Percentiles rank a stretch among this genome's conserved stretches.
Conservation (phyloP, 1,140 invertebrate species). For the Listronotus bonariensis region DNA sequence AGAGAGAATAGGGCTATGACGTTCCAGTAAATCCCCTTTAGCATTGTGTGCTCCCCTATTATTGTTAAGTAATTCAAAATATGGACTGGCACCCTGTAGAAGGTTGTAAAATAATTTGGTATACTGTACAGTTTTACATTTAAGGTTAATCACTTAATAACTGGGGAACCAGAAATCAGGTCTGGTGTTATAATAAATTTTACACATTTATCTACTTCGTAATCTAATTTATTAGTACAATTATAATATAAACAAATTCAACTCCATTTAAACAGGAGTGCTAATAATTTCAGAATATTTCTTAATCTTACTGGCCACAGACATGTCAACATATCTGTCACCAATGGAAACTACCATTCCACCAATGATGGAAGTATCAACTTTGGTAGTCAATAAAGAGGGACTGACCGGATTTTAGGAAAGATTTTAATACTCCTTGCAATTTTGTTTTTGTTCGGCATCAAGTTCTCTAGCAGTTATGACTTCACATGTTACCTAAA, state of each 20-base stretch:
- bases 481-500: slow-evolving; percentile 79
- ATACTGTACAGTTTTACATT: too few species aligned
- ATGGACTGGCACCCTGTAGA: too few species aligned
- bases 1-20: too few species aligned
- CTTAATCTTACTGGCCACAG: slow-evolving; percentile 94
- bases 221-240: slow-evolving; percentile 20
- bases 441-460: slow-evolving; percentile 75
- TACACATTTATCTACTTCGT: neutral
- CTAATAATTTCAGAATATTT: slow-evolving; percentile 85
- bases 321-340: slow-evolving; percentile 99
- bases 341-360: slow-evolving; percentile 96
- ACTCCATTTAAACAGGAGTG: slow-evolving; percentile 64
- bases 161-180: too few species aligned
- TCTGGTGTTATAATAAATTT: too few species aligned
- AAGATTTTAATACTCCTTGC: slow-evolving; percentile 80
- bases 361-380: slow-evolving; percentile 91
- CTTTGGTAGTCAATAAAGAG: slow-evolving; percentile 79
- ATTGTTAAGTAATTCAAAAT: too few species aligned
- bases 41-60: too few species aligned
- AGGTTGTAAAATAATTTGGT: too few species aligned
- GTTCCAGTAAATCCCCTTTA: too few species aligned
- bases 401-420: slow-evolving; percentile 83
- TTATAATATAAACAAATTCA: slow-evolving; percentile 4
- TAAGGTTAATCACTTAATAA: too few species aligned
- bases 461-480: slow-evolving; percentile 90